phyloP scores from a whole-genome alignment of 2,888 invertebrate species.

The Hydriomena furcata region DNA sequence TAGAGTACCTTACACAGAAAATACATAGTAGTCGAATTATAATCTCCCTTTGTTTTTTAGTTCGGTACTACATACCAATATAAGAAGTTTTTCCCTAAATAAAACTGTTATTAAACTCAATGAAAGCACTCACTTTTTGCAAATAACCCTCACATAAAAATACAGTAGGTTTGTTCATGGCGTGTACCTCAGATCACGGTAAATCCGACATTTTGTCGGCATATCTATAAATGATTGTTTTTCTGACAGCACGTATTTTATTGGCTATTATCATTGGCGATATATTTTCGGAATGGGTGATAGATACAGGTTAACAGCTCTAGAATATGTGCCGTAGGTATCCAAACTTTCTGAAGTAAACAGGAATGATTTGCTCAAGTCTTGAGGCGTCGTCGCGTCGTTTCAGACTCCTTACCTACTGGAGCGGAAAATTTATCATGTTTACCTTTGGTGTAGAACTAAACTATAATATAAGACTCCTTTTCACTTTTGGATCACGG shows the following conservation, averaged over 20 bases:
- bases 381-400: neutral
- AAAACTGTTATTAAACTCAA: too few relatives aligned
- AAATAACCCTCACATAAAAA: too few relatives aligned
- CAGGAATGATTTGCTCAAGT: slow-evolving; percentile 17
- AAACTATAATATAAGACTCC: too few relatives aligned
- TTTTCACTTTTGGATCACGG: neutral
- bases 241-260: slow-evolving; percentile 37
- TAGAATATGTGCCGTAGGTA: slow-evolving; percentile 24
- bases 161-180: neutral
- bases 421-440: slow-evolving; percentile 8
- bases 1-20: too few relatives aligned
- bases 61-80: too few relatives aligned
- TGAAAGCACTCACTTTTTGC: too few relatives aligned
- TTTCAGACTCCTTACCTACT: neutral
- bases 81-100: too few relatives aligned
- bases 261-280: slow-evolving; percentile 42
- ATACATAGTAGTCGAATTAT: too few relatives aligned
- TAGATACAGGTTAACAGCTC: slow-evolving; percentile 35
- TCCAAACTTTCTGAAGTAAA: slow-evolving; percentile 24
- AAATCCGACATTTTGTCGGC: neutral
- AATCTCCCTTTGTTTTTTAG: too few relatives aligned
- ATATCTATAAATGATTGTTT: slow-evolving; percentile 12
- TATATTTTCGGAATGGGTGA: slow-evolving; percentile 50
- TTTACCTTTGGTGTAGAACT: slow-evolving; percentile 9
- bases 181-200: neutral